phyloP scores from a whole-genome alignment of 2,113 vertebrate genomes.

The Meriones unguiculatus region DNA sequence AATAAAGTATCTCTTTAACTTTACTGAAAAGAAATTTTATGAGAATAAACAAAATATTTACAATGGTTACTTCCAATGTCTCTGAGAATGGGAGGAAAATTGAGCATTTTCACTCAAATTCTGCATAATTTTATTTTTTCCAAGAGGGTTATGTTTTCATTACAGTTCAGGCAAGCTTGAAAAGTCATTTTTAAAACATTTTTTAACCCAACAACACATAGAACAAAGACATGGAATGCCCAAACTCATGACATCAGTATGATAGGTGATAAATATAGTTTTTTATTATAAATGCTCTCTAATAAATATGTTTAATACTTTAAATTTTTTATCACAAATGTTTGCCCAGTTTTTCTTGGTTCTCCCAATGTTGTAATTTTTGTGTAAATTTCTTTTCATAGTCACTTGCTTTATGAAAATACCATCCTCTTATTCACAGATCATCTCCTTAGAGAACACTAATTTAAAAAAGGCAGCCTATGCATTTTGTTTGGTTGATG shows the following conservation, averaged over 20 bases:
- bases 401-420: slow-evolving; percentile 6
- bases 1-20: not conserved
- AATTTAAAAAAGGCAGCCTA: too few species aligned
- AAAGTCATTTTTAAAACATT: not conserved
- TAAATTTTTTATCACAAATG: not conserved
- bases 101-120: not conserved
- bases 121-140: not conserved
- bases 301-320: not conserved
- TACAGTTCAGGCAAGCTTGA: not conserved
- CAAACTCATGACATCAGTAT: not conserved
- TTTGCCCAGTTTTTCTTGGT: not conserved
- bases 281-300: slow-evolving; percentile 10
- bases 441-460: not conserved
- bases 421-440: slow-evolving; percentile 7
- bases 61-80: not conserved
- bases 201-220: not conserved
- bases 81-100: not conserved
- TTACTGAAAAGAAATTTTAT: not conserved
- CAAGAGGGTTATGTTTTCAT: not conserved
- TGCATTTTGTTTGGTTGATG: not conserved
- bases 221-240: not conserved
- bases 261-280: not conserved
- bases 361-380: not conserved
- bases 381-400: not conserved
- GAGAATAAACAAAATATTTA: not conserved